Percentiles rank a stretch among this genome's conserved stretches.
These are phyloP conservation scores for Lepidurus apus DNA, from an alignment of 1,140 invertebrate genomes.

Conservation along the genomic window DNA sequence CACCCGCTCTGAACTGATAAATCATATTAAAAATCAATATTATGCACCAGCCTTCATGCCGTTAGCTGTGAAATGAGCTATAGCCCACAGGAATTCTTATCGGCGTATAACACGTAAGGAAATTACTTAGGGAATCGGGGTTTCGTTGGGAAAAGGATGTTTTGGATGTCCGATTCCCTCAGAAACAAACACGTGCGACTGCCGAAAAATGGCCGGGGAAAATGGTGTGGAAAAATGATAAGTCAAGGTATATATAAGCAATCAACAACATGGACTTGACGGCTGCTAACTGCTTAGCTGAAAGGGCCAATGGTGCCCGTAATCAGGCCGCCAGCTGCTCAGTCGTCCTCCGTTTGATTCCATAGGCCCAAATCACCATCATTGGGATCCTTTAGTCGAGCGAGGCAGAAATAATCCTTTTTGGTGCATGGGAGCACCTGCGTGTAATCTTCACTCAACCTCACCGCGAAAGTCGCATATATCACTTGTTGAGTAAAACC, in stretches of 20 bases:
- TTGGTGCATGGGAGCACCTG: neutral
- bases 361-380: neutral
- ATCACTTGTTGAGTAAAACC: neutral
- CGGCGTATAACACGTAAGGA: neutral
- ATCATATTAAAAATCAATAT: constrained; percentile 16
- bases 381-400: too few species aligned
- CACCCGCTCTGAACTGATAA: neutral
- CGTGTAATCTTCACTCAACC: constrained; percentile 2
- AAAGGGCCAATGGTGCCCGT: neutral
- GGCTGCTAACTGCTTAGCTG: neutral
- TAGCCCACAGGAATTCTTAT: neutral
- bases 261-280: neutral
- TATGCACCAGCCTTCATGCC: constrained; percentile 2
- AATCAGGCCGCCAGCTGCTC: neutral
- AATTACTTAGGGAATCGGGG: neutral
- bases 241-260: neutral
- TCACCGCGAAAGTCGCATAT: neutral
- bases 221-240: constrained; percentile 16
- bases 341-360: neutral
- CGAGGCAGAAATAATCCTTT: too few species aligned
- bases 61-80: neutral
- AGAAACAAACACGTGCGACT: neutral
- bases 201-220: neutral
- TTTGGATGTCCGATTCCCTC: neutral
- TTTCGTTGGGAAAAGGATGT: neutral